Evolutionary conservation across 2,888 invertebrate species (phyloP), one percentile per base, ranked within the genome.

Genomic region (Cheilosia scutellata): DNA sequence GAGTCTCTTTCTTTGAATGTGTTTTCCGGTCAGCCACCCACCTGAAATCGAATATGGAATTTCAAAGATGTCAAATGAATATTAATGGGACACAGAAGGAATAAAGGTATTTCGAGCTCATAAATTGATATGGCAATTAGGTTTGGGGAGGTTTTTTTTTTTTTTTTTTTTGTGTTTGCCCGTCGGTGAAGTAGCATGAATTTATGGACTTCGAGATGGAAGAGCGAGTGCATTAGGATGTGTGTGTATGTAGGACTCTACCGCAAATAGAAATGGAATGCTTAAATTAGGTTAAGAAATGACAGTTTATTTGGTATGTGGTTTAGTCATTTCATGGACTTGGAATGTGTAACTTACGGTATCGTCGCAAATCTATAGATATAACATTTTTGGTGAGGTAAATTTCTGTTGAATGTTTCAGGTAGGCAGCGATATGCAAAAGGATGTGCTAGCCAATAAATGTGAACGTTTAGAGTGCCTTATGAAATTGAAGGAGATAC

Each of bases 71-170:
- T 78, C 78, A 78, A 78, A 71, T 78, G 71, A 71, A 78, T 78
- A 78, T 71, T 62, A 78, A 78, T 71, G 78, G 70, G 40, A 63
- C 62, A 71, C 51, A 57, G 55, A 78, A 55, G 53, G 70, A 63
- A 71, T 55, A 63, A 78, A 76, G 70, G 78, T 78, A 78, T 78
- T 63, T 49, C 57, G 40, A 63, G 78, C 78, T 78, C 78, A 78
- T 78, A 78, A 78, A 78, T 78, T 78, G 78, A 71, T 71, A 78
- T 49, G 78, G 78, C 78, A 78, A 78, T 78, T 78, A 78, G 71
- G 78, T 78, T 70, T 70, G 47, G 47, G 78, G 63, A 63, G 44
- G 44, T 70, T 57, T 40, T 27, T 31, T n/a, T 7, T 20, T 44
- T 27, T 11, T 27, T 20, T 29, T 7, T 9, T 7, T 44, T 25